A percentile compares a stretch with the other conserved stretches of the same genome.
Evolutionary conservation across 2,797 vertebrate genomes (phyloP).

Genomic region (Esox lucius): DNA sequence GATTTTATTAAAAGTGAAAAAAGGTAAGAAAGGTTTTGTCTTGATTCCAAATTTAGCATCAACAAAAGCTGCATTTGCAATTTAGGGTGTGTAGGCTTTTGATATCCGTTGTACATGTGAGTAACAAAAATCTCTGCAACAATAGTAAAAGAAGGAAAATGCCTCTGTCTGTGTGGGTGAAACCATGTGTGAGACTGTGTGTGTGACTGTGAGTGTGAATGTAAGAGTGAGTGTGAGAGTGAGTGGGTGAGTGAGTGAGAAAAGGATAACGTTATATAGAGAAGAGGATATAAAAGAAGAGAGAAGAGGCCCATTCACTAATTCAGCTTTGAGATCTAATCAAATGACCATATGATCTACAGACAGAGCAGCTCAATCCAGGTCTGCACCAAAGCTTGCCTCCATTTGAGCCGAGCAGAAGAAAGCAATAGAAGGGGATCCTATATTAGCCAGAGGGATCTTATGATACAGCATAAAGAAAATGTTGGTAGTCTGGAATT

Average conservation of each 20-base stretch:
- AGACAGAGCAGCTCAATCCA: constrained; percentile 43
- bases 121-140: too few relatives aligned
- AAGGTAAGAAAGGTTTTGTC: too few relatives aligned
- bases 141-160: too few relatives aligned
- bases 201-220: constrained; percentile 22
- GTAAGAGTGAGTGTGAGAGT: neutral
- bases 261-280: too few relatives aligned
- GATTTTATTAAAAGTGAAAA: too few relatives aligned
- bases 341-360: constrained; percentile 40
- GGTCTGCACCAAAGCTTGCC: constrained; percentile 27
- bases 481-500: constrained; percentile 51
- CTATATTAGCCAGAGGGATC: constrained; percentile 52
- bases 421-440: constrained; percentile 36
- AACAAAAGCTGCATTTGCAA: too few relatives aligned
- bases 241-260: neutral
- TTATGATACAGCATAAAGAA: constrained; percentile 8
- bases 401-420: constrained; percentile 34
- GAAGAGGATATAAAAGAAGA: constrained; percentile 7
- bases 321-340: constrained; percentile 54
- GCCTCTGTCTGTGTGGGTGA: too few relatives aligned
- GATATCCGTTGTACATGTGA: too few relatives aligned
- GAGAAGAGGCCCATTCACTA: constrained; percentile 43
- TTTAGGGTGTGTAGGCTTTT: too few relatives aligned
- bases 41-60: too few relatives aligned
- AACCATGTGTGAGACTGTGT: neutral